These are phyloP conservation scores for Tenrec ecaudatus DNA, from an alignment of 2,113 vertebrate genomes.

Conservation along the genomic window DNA sequence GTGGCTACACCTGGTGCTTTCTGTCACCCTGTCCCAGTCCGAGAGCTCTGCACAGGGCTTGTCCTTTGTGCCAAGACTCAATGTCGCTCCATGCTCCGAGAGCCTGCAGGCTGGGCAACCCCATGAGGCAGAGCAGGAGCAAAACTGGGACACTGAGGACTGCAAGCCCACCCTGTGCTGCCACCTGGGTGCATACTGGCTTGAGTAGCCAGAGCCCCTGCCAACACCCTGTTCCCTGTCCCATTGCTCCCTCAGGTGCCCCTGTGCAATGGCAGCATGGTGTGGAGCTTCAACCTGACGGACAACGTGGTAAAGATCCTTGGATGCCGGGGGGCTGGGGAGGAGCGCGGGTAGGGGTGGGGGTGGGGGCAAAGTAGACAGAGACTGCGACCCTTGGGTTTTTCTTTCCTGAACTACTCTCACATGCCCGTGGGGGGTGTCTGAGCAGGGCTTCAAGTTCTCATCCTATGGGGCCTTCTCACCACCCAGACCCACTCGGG, in stretches of 20 bases:
- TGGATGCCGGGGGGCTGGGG: background rate
- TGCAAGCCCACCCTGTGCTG: background rate
- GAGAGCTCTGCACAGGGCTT: background rate
- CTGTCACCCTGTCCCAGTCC: background rate
- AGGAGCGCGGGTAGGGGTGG: too few relatives aligned
- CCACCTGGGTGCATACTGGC: too few relatives aligned
- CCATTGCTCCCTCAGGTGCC: background rate
- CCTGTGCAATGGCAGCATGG: constrained; percentile 77
- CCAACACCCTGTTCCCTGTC: background rate
- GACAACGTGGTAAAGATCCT: constrained; percentile 40
- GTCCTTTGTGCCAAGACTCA: background rate
- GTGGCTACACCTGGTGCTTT: background rate
- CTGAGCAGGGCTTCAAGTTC: background rate
- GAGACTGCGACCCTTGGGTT: background rate
- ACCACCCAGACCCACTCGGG: background rate
- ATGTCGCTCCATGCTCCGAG: background rate
- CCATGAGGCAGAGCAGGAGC: background rate
- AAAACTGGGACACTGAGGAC: background rate
- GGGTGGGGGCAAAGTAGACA: fast-evolving
- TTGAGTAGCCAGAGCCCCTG: background rate
- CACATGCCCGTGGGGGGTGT: background rate
- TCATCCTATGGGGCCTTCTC: background rate
- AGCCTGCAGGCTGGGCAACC: background rate
- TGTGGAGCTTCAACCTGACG: constrained; percentile 64
- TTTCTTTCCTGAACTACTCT: background rate